A percentile compares a stretch with the other conserved stretches of the same genome.
Conservation (phyloP, 2,113 vertebrate species). For the Cygnus buccinator region DNA sequence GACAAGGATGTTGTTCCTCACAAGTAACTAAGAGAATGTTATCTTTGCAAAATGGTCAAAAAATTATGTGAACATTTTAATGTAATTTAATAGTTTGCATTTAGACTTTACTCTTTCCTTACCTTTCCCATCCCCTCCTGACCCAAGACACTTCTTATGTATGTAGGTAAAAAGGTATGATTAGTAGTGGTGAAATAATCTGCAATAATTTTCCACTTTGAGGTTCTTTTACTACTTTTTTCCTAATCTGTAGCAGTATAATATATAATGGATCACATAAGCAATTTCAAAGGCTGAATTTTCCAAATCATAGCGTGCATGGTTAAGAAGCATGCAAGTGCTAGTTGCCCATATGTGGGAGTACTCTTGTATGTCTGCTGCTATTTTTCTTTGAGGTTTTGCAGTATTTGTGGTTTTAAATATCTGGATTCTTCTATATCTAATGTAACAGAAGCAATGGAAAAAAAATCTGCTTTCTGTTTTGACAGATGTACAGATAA, state of each 20-base stretch:
- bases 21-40: background rate
- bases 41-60: background rate
- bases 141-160: background rate
- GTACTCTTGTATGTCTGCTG: background rate
- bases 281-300: background rate
- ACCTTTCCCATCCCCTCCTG: background rate
- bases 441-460: background rate
- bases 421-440: background rate
- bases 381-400: background rate
- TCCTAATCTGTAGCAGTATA: background rate
- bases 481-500: constrained; percentile 92
- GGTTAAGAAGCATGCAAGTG: background rate
- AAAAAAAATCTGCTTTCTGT: background rate
- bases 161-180: background rate
- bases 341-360: background rate
- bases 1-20: background rate
- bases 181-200: background rate
- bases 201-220: background rate
- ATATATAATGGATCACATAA: background rate
- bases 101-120: background rate
- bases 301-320: background rate
- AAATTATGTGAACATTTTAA: background rate
- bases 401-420: background rate
- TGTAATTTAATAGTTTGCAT: background rate
- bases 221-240: background rate